Evolutionary conservation across 1,140 invertebrate species (phyloP).

Genomic region (Bombus sylvicola): DNA sequence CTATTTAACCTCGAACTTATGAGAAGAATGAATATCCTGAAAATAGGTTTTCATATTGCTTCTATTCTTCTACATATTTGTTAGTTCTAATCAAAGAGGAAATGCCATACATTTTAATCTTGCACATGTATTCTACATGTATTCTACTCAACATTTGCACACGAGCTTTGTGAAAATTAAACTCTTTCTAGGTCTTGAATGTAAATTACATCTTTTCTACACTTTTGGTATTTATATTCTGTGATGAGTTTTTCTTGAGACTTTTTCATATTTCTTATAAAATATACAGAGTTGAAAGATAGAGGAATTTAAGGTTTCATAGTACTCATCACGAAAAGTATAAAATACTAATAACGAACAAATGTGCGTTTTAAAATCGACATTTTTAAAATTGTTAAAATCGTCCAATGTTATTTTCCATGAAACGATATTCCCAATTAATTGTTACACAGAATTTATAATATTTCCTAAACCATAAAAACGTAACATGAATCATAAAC

Average conservation of each 20-base stretch:
- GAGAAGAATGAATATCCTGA: neutral
- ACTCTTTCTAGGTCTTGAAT: neutral
- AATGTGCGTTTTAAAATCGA: no score
- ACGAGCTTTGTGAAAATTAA: neutral
- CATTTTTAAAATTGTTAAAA: no score
- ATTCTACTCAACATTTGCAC: neutral
- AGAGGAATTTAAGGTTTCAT: neutral
- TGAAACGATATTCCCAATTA: no score
- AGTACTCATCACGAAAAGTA: no score
- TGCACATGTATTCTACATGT: no score
- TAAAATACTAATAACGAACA: neutral
- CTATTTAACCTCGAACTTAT: neutral
- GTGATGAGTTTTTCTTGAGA: neutral
- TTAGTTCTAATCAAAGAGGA: neutral
- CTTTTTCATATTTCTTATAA: neutral
- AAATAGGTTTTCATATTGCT: neutral
- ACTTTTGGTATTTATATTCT: neutral
- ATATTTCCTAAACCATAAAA: no score
- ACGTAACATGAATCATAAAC: no score
- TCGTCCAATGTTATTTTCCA: no score
- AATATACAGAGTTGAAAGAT: neutral
- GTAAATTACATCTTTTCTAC: neutral
- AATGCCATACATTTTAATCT: neutral
- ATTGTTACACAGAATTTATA: no score
- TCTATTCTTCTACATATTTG: neutral